Base-by-base conservation (phyloP, 2,888 invertebrate genomes). In the Megalurothrips usitatus region DNA sequence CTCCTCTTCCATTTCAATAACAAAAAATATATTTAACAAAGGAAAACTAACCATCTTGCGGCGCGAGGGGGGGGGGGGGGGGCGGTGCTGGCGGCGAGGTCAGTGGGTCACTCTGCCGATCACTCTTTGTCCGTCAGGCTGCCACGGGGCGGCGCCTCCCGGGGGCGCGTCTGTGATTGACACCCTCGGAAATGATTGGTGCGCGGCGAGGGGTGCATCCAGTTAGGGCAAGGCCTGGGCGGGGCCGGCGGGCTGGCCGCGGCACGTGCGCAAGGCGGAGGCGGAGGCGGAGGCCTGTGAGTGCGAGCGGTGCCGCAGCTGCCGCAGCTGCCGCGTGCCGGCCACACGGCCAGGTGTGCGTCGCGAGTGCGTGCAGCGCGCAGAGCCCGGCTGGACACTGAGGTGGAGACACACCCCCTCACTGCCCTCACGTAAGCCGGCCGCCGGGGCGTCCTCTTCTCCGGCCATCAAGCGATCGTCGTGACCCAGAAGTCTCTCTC, bases 111-210 rank as follows among this genome's bases (percentile, higher is more conserved):
- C 6, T 43, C n/a, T 11, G 68, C 68, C 68, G 12, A 23, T 26
- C 68, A 75, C 58, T 58, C 58, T 58, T 58, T 58, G 19, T 19
- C 17, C 14, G 58, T 17, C 58, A 19, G 6, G 58, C 58, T n/a
- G 58, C 17, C 17, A 52, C 52, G 1, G 49, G 49, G 52, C 52
- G 14, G 58, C 58, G 1, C 58, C 58, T 17, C 58, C 34, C 14
- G 2, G 58, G 19, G 6, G 58, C 17, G 17, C 34, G 34, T 43
- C 34, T 43, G 58, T 26, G 68, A 75, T 75, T 75, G 68, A 75
- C 68, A 75, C 68, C 68, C 68, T 23, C 68, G 68, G 68, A 75
- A 75, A 75, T 75, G 68, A 75, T 75, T 75, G 23, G n/a, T 23
- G 9, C 63, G n/a, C 11, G 68, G 68, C 23, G 68, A 6, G 68